Percentiles rank a stretch among this genome's conserved stretches.
Conservation (phyloP, 30 jellyfish, hydroid and myxozoan species). For the Rhopilema esculentum region DNA sequence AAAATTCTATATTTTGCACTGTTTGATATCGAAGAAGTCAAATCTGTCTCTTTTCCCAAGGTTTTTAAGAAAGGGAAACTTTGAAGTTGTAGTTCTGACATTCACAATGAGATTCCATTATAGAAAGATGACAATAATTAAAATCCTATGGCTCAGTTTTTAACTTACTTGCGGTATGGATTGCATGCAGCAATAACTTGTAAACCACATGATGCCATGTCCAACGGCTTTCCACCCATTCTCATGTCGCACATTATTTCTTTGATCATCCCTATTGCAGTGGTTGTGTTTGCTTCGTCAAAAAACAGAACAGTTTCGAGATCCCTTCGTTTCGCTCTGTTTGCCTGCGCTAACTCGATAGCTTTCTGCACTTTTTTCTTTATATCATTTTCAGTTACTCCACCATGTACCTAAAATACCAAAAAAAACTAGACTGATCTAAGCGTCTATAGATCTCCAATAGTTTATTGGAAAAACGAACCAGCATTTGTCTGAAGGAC, state of each 20-base stretch:
- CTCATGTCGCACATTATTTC: conserved; percentile 70
- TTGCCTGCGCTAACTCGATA: conserved; percentile 50
- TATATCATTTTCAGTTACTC: conserved; percentile 64
- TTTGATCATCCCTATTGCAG: conserved; percentile 73
- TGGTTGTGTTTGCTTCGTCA: conserved; percentile 77
- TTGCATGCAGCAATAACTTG: conserved; percentile 77
- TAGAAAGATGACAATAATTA: too few species aligned
- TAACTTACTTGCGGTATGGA: conserved; percentile 75
- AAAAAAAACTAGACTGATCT: background rate
- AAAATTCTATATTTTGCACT: too few species aligned
- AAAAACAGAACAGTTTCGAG: conserved; percentile 56
- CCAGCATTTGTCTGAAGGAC: conserved; percentile 4
- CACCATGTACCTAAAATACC: conserved; percentile 75
- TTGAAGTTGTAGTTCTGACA: background rate
- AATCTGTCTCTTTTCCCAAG: too few species aligned
- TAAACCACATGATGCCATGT: conserved; percentile 52
- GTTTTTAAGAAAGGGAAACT: too few species aligned
- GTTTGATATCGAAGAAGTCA: too few species aligned
- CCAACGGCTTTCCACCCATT: conserved; percentile 68
- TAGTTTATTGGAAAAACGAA: background rate
- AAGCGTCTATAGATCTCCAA: too few species aligned
- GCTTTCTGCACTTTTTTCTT: conserved; percentile 53
- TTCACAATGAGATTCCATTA: background rate
- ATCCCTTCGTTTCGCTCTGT: conserved; percentile 4
- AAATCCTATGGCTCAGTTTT: too few species aligned